Evolutionary conservation across 2,113 vertebrate genomes (phyloP).

Genomic region (Myiozetetes cayanensis): DNA sequence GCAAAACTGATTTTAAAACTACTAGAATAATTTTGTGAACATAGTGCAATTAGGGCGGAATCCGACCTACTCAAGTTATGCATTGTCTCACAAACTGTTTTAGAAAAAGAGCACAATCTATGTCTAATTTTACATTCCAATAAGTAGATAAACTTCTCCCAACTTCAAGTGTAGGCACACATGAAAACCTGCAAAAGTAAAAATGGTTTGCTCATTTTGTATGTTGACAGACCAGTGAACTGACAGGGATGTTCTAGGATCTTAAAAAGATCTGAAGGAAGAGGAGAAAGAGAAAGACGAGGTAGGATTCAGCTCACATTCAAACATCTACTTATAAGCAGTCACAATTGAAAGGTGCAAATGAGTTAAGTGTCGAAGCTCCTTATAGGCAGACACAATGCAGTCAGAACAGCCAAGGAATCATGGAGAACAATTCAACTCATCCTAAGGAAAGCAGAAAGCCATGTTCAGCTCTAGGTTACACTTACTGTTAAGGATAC

Average conservation of each 20-base stretch:
- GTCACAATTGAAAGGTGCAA: not conserved
- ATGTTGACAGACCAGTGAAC: not conserved
- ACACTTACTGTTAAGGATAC: not conserved
- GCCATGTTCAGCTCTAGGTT: not conserved
- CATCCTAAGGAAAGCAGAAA: not conserved
- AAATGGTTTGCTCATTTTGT: not conserved
- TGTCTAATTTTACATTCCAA: not conserved
- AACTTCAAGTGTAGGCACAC: not conserved
- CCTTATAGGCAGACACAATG: not conserved
- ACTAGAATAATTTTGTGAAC: not conserved
- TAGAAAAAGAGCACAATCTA: not conserved
- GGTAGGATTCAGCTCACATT: not conserved
- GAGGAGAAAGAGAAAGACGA: not conserved
- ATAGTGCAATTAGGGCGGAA: not conserved
- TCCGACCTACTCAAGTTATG: not conserved
- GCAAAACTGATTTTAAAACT: not conserved
- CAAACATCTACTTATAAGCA: not conserved
- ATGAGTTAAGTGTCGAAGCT: not conserved
- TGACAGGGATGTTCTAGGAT: not conserved
- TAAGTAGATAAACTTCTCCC: not conserved
- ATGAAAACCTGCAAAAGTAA: not conserved
- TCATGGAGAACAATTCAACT: not conserved
- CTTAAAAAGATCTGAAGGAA: not conserved
- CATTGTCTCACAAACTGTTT: not conserved
- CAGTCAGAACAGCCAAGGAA: not conserved